Conservation (phyloP, 2,888 invertebrate species). For the Parasteatoda lunata region DNA sequence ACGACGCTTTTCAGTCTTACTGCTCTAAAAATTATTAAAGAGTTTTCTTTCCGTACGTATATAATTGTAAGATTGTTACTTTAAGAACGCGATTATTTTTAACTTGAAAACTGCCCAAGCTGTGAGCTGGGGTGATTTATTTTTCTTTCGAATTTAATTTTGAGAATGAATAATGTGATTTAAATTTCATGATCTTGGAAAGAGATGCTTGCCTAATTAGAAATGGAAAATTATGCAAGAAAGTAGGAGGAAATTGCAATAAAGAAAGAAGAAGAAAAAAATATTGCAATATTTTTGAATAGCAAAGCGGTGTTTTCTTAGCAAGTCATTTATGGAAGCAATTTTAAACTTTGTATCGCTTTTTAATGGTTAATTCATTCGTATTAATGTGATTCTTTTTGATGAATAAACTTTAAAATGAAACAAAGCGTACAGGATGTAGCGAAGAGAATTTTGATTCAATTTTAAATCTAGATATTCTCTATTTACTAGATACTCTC, state of each 20-base stretch:
- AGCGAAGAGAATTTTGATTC: no score
- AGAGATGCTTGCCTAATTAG: neutral
- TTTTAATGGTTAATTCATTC: neutral
- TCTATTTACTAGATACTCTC: no score
- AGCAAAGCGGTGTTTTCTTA: neutral
- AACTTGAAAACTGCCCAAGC: neutral
- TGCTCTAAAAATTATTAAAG: neutral
- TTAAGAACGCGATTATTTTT: neutral
- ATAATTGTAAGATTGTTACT: neutral
- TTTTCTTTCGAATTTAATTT: neutral
- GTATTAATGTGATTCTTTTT: neutral
- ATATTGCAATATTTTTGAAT: neutral
- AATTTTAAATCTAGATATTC: no score
- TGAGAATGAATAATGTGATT: neutral
- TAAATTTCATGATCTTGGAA: neutral
- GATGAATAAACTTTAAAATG: neutral
- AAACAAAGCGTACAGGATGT: no score
- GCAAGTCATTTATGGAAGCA: neutral
- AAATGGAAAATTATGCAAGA: conserved; percentile 5
- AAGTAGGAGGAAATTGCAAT: neutral
- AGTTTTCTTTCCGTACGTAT: neutral
- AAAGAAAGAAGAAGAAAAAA: neutral
- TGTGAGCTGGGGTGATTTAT: neutral
- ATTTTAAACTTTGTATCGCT: neutral
- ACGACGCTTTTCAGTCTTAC: neutral